phyloP scores from a whole-genome alignment of 2,113 vertebrate species.

The cattle (Bos taurus) region ARS-UCD2.0 NC_037357.1:66251001-66251500 shows the following conservation, averaged over 20 bases:
- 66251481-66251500: neutral
- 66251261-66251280: neutral
- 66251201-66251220: neutral
- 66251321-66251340: neutral
- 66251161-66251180: neutral
- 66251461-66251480: neutral
- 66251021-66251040: neutral
- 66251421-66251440: neutral
- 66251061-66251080: neutral
- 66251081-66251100: neutral
- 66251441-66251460: neutral
- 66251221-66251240: neutral
- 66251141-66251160: neutral
- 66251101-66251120: neutral
- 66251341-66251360: neutral
- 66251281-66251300: neutral
- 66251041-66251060: neutral
- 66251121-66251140: neutral
- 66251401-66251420: neutral
- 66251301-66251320: neutral
- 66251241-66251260: neutral
- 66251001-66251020: neutral
- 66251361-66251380: neutral
- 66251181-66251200: neutral
- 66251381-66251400: neutral